These are phyloP conservation scores for Poicephalus gulielmi DNA, from an alignment of 2,113 vertebrate species.

Conservation along the genomic window DNA sequence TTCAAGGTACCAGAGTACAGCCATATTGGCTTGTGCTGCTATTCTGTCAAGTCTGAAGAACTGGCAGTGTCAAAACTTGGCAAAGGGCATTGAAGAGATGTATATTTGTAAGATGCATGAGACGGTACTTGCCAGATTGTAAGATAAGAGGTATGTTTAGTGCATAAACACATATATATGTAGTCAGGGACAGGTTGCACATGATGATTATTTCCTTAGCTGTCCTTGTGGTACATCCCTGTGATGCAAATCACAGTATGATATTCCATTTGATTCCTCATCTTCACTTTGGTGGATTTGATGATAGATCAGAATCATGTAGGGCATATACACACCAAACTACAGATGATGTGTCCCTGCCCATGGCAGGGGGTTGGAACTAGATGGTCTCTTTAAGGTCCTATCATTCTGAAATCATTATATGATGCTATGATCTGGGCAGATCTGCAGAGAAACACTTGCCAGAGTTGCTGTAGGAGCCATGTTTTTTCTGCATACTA, in stretches of 20 bases:
- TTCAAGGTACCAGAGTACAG: background rate
- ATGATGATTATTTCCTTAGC: background rate
- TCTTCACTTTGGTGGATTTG: background rate
- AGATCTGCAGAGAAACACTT: background rate
- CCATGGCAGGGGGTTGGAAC: background rate
- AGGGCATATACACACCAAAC: background rate
- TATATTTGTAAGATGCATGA: background rate
- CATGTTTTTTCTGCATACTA: background rate
- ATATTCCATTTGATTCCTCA: rapidly evolving
- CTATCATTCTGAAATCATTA: background rate
- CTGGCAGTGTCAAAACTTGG: background rate
- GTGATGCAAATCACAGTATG: background rate
- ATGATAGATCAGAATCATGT: background rate
- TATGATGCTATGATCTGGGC: background rate
- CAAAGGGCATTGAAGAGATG: background rate
- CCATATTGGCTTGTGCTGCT: background rate
- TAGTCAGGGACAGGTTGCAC: background rate
- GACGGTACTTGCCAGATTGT: background rate
- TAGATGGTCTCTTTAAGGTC: background rate
- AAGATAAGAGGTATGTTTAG: background rate
- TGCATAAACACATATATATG: background rate
- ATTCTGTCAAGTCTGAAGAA: background rate
- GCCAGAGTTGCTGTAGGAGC: background rate
- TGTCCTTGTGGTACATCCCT: background rate
- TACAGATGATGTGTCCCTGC: background rate